A percentile compares a stretch with the other conserved stretches of the same genome.
phyloP scores from a whole-genome alignment of 2,888 invertebrate genomes.

The Drosophila peninsularis region DNA sequence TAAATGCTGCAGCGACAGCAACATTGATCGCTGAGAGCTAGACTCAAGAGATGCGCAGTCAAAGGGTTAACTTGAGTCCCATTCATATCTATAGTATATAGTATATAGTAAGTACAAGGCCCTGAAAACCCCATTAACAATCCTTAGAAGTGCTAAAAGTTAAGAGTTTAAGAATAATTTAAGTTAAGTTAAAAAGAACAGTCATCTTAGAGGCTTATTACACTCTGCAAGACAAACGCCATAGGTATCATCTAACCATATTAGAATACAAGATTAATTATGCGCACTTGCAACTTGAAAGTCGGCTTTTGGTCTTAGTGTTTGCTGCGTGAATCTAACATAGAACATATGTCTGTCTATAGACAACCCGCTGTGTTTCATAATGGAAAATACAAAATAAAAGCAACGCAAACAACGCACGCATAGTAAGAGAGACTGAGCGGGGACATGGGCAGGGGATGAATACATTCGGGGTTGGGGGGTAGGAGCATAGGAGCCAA shows the following conservation, averaged over 20 bases:
- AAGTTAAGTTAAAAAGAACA: too few relatives aligned
- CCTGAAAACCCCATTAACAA: too few relatives aligned
- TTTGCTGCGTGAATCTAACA: slow-evolving; percentile 1
- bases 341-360: slow-evolving; percentile 15
- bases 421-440: slow-evolving; percentile 25
- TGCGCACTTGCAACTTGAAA: slow-evolving; percentile 44
- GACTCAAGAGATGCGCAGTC: too few relatives aligned
- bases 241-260: not conserved
- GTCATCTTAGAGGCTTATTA: not conserved
- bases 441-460: not conserved
- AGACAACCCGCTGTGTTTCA: slow-evolving; percentile 61
- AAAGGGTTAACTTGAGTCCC: too few relatives aligned
- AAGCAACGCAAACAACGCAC: slow-evolving; percentile 35
- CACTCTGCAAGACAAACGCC: not conserved
- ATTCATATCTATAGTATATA: too few relatives aligned
- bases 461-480: slow-evolving; percentile 14
- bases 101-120: too few relatives aligned
- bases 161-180: not conserved
- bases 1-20: too few relatives aligned
- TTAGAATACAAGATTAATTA: slow-evolving; percentile 42
- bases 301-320: not conserved
- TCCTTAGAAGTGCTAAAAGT: not conserved
- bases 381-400: slow-evolving; percentile 43
- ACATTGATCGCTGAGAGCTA: too few relatives aligned
- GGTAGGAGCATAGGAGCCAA: slow-evolving; percentile 67